Base-by-base conservation (phyloP, 1,140 invertebrate genomes). In the Drosophila quadrilineata region DNA sequence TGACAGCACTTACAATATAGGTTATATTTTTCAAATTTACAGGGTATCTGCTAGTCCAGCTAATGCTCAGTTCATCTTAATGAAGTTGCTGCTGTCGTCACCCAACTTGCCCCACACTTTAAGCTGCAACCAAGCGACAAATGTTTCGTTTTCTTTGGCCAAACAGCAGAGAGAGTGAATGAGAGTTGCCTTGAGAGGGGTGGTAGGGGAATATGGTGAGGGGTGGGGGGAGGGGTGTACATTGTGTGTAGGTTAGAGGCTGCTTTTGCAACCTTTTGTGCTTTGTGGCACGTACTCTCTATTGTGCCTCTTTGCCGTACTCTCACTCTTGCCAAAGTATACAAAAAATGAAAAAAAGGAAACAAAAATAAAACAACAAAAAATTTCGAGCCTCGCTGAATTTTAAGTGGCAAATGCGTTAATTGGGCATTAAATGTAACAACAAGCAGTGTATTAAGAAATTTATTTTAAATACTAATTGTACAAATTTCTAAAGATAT, bases 241-340 rank as follows among this genome's bases (percentile, higher is more conserved):
- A 28, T 8, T 10, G 40, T 29, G 40, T n/a, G n/a, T n/a, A 17
- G 24, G 38, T 12, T n/a, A n/a, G n/a, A 36, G 33, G 49, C 45
- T 65, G 54, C 60, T 71, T n/a, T 45, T 64, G 58, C 60, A 65
- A 60, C 63, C 62, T 80, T 58, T 82, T 76, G 53, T 82, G 77
- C 76, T 82, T 71, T 80, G 77, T 63, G 63, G 77, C 76, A 84
- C 72, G 76, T 82, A n/a, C n/a, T n/a, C n/a, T n/a, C n/a, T n/a
- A n/a, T n/a, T 82, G 64, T 54, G 71, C 56, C 52, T n/a, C n/a
- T 75, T 58, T 46, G 36, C 49, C 36, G 1, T 19, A 26, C 35
- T 22, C 19, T n/a, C n/a, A n/a, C 29, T 26, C 40, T 24, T n/a
- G 8, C 24, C 53, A 59, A 41, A 56, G 71, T 71, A 75, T 64